Evolutionary conservation across 2,113 vertebrate species (phyloP).

Genomic region (Noctilio leporinus): DNA sequence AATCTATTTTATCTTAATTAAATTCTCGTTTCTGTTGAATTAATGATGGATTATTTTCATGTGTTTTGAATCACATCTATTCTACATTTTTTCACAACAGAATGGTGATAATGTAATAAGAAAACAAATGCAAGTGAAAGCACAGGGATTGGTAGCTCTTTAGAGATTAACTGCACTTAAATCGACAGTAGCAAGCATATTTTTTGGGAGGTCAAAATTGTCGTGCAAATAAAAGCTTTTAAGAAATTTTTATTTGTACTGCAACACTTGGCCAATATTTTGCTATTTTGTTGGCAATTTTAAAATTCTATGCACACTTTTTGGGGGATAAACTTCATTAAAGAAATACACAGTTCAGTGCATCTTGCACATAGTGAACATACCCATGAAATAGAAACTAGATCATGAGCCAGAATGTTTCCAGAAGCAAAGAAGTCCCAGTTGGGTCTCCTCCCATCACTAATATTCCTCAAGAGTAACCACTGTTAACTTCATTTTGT

Average conservation of each 20-base stretch:
- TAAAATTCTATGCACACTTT: not conserved
- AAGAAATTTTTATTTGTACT: not conserved
- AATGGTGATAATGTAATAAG: not conserved
- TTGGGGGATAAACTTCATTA: not conserved
- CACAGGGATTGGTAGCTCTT: accelerated
- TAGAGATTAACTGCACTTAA: not conserved
- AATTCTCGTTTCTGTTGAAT: not conserved
- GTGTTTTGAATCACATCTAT: not conserved
- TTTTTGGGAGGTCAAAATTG: not conserved
- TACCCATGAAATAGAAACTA: not conserved
- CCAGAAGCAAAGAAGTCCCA: not conserved
- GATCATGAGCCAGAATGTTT: not conserved
- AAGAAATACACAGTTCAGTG: not conserved
- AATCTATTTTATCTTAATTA: not conserved
- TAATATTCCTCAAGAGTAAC: not conserved
- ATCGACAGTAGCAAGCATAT: too few relatives aligned
- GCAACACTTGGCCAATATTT: not conserved
- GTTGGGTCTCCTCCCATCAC: not conserved
- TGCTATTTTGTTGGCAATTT: not conserved
- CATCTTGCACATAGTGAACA: not conserved
- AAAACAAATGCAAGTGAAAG: not conserved
- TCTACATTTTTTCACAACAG: not conserved
- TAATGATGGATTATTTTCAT: not conserved
- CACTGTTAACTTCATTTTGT: not conserved
- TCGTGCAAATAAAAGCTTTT: not conserved